Conservation (phyloP, 2,888 invertebrate species). For the Phaedon cochleariae region DNA sequence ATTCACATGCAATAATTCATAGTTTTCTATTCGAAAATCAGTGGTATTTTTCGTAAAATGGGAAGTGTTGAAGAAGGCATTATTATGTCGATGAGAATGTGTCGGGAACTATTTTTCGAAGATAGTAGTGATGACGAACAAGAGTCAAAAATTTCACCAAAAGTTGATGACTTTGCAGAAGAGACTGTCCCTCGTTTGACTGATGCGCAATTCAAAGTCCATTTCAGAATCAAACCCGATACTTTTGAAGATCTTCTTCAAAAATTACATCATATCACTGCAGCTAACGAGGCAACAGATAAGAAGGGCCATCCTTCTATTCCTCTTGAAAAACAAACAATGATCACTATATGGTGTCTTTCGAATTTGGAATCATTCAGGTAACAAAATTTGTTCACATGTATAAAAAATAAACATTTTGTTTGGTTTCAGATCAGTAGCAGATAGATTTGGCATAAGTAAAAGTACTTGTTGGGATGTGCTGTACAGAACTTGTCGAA, state of each 20-base stretch:
- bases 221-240: too few relatives aligned
- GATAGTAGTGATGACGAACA: not conserved
- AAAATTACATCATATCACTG: not conserved
- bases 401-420: conserved; percentile 3
- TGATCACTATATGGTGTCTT: conserved; percentile 28
- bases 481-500: conserved; percentile 30
- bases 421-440: conserved; percentile 23
- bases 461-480: too few relatives aligned
- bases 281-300: not conserved
- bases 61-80: not conserved
- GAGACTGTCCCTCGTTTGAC: conserved; percentile 6
- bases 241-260: conserved; percentile 12
- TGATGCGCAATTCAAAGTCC: conserved; percentile 5
- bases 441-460: conserved; percentile 38
- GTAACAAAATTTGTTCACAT: not conserved
- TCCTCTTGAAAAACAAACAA: conserved; percentile 19
- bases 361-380: not conserved
- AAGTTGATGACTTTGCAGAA: conserved; percentile 7
- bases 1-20: too few relatives aligned
- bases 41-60: too few relatives aligned
- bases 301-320: conserved; percentile 16
- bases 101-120: conserved; percentile 2
- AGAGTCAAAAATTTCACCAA: not conserved
- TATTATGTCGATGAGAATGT: conserved; percentile 1
- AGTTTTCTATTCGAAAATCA: too few relatives aligned